phyloP scores from a whole-genome alignment of 2,113 vertebrate genomes.

The Tretioscincus oriximinensis region DNA sequence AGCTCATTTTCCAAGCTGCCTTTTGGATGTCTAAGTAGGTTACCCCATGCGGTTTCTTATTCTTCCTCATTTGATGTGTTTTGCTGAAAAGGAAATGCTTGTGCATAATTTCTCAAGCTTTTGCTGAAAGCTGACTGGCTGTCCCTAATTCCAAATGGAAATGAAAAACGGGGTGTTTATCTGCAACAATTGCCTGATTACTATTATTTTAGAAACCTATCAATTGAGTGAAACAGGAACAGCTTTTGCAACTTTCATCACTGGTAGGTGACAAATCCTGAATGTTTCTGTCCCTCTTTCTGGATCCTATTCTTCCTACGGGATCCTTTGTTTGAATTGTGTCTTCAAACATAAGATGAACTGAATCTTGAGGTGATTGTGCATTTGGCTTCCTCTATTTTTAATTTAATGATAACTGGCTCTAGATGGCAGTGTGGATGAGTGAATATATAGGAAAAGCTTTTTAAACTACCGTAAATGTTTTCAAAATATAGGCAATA shows the following conservation, averaged over 20 bases:
- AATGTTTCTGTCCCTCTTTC: slow-evolving; percentile 1
- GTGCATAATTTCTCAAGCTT: slow-evolving; percentile 39
- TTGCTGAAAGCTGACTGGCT: slow-evolving; percentile 20
- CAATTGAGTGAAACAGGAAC: slow-evolving; percentile 40
- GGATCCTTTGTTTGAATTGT: background rate
- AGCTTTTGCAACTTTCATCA: slow-evolving; percentile 21
- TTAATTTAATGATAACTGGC: slow-evolving; percentile 30
- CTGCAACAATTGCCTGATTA: slow-evolving; percentile 5
- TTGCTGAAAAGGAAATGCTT: slow-evolving; percentile 36
- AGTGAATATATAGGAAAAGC: slow-evolving; percentile 38
- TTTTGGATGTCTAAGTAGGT: slow-evolving; percentile 45
- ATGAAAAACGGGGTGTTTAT: slow-evolving; percentile 30
- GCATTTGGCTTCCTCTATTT: background rate
- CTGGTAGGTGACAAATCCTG: background rate
- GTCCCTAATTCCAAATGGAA: slow-evolving; percentile 32
- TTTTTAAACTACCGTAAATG: background rate
- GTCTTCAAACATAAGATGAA: background rate
- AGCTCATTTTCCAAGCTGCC: slow-evolving; percentile 47
- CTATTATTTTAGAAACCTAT: slow-evolving; percentile 39
- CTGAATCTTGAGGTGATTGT: background rate
- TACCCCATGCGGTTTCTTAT: slow-evolving; percentile 43
- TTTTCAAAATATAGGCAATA: background rate
- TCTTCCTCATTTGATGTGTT: slow-evolving; percentile 37
- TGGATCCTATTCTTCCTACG: background rate
- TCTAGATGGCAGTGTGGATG: slow-evolving; percentile 71